Base-by-base conservation (phyloP, 2,797 vertebrate genomes). In the Hyperoplus lanceolatus region DNA sequence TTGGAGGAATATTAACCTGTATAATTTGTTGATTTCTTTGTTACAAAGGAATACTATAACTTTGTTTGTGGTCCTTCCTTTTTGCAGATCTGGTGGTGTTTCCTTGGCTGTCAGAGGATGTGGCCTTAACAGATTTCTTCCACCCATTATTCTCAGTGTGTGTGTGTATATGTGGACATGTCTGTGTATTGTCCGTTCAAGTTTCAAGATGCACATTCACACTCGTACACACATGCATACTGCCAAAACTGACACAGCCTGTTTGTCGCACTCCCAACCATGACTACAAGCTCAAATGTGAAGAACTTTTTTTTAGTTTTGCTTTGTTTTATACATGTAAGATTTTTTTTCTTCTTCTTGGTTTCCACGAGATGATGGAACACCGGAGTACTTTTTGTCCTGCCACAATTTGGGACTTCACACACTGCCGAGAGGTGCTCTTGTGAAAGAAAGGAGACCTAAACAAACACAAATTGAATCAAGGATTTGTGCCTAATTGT, bases 401-500 rank as follows among this genome's bases (percentile, higher is more conserved):
- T 92, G 90, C 93, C 89, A 89, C 92, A 85, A 85, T 90, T 91
- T 93, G 89, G 92, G 94, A 94, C 93, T 82, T 86, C 79, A 93
- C 87, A 93, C 94, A 95, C 94, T 94, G 94, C 94, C 94, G 89
- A 93, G 92, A 93, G 87, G 89, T 93, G 79, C 93, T 94, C 89
- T 92, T 91, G 89, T 87, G 79, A 90, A 80, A 88, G 79, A 87
- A 73, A 88, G 75, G 90, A 92, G 89, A 90, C 89, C 86, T 93
- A 88, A 89, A 93, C 91, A 92, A 93, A 95, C 87, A 88, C 92
- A 93, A 93, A 93, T 94, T 93, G 87, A 95, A 94, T 94, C 92
- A 89, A 92, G 91, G 92, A 96, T 95, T 95, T 95, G 96, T 96
- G 95, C 95, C 96, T 96, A 95, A 95, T 95, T 95, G 94, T 96